Conservation (phyloP, 2,113 vertebrate genomes). For the Neolamprologus longior region DNA sequence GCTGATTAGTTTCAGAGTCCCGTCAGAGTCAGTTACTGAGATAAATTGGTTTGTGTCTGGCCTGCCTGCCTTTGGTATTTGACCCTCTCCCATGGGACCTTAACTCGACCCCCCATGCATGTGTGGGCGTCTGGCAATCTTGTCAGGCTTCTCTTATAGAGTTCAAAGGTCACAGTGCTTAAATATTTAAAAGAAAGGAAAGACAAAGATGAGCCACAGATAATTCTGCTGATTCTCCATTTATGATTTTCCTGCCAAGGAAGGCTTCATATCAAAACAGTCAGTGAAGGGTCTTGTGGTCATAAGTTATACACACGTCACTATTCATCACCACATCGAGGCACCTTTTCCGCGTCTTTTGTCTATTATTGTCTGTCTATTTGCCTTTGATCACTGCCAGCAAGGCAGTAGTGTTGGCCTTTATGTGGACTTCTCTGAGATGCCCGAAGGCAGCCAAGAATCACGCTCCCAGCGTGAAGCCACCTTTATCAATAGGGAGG, state of each 20-base stretch:
- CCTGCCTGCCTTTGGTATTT: neutral
- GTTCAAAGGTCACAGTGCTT: neutral
- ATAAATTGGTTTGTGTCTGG: conserved; percentile 42
- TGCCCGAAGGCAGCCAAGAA: neutral
- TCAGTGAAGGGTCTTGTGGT: neutral
- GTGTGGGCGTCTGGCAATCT: neutral
- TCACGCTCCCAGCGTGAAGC: neutral
- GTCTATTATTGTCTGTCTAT: neutral
- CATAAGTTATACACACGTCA: neutral
- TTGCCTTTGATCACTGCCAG: conserved; percentile 12
- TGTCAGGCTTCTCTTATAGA: neutral
- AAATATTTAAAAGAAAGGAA: neutral
- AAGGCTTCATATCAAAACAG: neutral
- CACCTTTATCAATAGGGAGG: neutral
- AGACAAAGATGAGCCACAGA: neutral
- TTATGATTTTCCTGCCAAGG: neutral
- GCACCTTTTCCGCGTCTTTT: neutral
- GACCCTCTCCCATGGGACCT: neutral
- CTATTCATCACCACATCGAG: neutral
- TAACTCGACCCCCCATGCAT: conserved; percentile 1
- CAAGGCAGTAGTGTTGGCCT: neutral
- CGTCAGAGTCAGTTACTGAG: conserved; percentile 38
- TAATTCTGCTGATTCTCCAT: neutral
- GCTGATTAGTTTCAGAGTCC: conserved; percentile 7
- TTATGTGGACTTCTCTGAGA: neutral